phyloP scores from a whole-genome alignment of 2,113 vertebrate genomes.

The Chunga burmeisteri region DNA sequence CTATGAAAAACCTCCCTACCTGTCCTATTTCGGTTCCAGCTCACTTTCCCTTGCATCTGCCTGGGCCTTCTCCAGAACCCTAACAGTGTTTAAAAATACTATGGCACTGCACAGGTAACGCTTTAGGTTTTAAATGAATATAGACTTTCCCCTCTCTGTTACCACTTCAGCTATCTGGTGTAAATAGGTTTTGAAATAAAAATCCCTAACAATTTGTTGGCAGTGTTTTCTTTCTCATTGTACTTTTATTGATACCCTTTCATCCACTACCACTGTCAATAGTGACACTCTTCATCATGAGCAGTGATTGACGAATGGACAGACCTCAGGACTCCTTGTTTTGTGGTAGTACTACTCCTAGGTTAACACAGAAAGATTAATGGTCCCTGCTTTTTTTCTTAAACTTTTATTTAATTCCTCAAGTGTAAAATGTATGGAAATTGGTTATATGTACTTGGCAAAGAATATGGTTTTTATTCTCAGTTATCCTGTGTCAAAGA shows the following conservation, averaged over 20 bases:
- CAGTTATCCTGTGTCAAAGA: neutral
- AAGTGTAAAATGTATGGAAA: neutral
- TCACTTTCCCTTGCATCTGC: neutral
- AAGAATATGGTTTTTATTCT: neutral
- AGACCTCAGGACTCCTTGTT: neutral
- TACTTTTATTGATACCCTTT: neutral
- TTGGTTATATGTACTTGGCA: neutral
- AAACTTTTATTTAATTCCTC: neutral
- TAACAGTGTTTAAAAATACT: neutral
- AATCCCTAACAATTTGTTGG: neutral
- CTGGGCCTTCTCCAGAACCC: neutral
- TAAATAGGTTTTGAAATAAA: neutral
- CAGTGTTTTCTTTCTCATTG: neutral
- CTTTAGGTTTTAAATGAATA: neutral
- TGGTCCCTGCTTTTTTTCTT: neutral
- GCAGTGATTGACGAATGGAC: neutral
- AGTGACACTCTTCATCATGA: neutral
- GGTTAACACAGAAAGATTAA: neutral
- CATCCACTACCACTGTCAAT: accelerated
- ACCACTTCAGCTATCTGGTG: neutral
- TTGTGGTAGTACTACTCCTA: neutral
- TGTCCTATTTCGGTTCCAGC: neutral
- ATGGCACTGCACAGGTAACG: neutral
- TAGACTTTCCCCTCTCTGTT: neutral
- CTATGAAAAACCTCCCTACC: neutral